phyloP scores from a whole-genome alignment of 2,113 vertebrate species.

The Heterotilapia buettikoferi region DNA sequence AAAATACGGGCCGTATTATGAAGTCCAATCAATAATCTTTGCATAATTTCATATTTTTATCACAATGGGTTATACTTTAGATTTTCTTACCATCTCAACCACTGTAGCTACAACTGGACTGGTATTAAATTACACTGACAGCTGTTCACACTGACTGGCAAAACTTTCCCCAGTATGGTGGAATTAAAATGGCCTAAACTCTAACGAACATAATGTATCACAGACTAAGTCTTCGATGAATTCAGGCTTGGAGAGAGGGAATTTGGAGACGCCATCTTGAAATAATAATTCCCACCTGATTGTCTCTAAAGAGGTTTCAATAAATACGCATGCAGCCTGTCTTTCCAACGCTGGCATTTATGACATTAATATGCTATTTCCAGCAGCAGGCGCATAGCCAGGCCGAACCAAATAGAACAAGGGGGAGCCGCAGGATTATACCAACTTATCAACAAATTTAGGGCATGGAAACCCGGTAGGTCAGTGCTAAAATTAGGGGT shows the following conservation, averaged over 20 bases:
- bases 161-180: neutral
- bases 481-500: slow-evolving; percentile 69
- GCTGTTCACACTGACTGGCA: neutral
- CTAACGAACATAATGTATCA: neutral
- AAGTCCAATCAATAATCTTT: neutral
- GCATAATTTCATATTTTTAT: neutral
- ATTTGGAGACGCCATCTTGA: neutral
- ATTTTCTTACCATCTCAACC: neutral
- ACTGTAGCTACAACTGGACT: neutral
- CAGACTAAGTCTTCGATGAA: neutral
- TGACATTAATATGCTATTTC: neutral
- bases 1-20: neutral
- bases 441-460: slow-evolving; percentile 46
- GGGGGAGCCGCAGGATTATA: slow-evolving; percentile 43
- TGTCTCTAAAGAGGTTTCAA: neutral
- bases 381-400: slow-evolving; percentile 30
- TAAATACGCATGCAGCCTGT: neutral
- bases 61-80: neutral
- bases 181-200: neutral
- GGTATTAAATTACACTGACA: neutral
- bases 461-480: slow-evolving; percentile 38
- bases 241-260: neutral
- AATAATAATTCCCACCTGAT: neutral
- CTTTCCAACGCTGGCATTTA: neutral
- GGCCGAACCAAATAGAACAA: slow-evolving; percentile 31